Evolutionary conservation across 1,140 invertebrate genomes (phyloP).

Genomic region (Brachionus paranguensis): DNA sequence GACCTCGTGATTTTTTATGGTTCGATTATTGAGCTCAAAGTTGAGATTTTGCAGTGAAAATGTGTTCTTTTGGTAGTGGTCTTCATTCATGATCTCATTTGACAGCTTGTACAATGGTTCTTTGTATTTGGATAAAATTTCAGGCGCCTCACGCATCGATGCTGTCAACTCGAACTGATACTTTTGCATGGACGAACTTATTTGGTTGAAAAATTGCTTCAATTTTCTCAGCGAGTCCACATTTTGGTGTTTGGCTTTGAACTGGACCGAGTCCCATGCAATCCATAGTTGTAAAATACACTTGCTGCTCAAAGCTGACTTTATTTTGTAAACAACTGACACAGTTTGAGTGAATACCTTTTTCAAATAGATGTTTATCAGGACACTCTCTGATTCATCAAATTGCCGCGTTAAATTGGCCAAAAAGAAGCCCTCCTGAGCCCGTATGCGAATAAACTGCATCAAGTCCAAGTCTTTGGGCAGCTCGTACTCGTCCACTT

Average conservation of each 20-base stretch:
- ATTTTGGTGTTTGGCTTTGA: slow-evolving; percentile 10
- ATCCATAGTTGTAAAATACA: background rate
- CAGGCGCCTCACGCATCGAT: slow-evolving; percentile 2
- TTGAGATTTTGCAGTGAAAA: background rate
- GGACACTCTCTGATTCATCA: background rate
- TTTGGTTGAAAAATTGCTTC: background rate
- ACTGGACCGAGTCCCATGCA: background rate
- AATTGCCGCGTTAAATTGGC: background rate
- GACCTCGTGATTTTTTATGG: background rate
- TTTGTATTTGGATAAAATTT: slow-evolving; percentile 12
- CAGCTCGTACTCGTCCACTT: background rate
- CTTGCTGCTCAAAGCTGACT: background rate
- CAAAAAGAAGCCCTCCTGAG: slow-evolving; percentile 19
- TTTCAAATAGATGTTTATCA: background rate
- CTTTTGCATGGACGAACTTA: background rate
- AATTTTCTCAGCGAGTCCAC: background rate
- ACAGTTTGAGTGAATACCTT: slow-evolving; percentile 17
- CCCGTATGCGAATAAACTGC: background rate
- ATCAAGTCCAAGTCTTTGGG: background rate
- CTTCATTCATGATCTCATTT: background rate
- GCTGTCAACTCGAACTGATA: background rate
- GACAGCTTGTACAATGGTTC: slow-evolving; percentile 34
- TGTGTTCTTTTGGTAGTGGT: background rate
- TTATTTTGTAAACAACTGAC: background rate
- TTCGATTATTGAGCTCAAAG: slow-evolving; percentile 27